Percentiles rank a stretch among this genome's conserved stretches.
phyloP scores from a whole-genome alignment of 2,113 vertebrate species.

The Progne subis region DNA sequence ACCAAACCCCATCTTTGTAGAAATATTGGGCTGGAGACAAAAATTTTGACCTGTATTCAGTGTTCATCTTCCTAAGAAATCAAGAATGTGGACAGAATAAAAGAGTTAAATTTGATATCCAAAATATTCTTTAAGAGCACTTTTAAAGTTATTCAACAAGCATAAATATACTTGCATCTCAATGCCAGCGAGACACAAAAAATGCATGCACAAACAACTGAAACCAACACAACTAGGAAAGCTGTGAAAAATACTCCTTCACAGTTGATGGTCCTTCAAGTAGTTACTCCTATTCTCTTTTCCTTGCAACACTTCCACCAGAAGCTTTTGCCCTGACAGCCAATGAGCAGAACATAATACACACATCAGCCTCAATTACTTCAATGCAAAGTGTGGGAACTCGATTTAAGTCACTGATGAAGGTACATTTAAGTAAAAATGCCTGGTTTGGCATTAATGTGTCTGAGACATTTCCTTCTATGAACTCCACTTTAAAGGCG shows the following conservation, averaged over 20 bases:
- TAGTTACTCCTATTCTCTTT: neutral
- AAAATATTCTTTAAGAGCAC: neutral
- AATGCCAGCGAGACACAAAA: neutral
- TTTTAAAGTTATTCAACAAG: neutral
- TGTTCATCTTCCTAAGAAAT: conserved; percentile 80
- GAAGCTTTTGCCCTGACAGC: neutral
- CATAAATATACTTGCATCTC: neutral
- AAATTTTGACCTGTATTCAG: conserved; percentile 87
- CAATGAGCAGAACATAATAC: neutral
- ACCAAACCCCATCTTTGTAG: conserved; percentile 81
- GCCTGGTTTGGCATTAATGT: neutral
- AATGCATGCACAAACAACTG: neutral
- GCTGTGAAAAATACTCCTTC: neutral
- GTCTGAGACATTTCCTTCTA: neutral
- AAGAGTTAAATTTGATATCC: neutral
- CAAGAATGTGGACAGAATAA: neutral
- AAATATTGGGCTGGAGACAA: conserved; percentile 83
- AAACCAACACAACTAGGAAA: neutral
- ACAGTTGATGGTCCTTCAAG: neutral
- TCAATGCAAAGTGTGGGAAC: neutral
- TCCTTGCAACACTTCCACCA: neutral
- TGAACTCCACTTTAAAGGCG: neutral
- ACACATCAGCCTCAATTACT: neutral
- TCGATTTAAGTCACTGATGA: neutral
- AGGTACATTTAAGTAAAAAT: neutral